phyloP scores from a whole-genome alignment of 2,888 invertebrate genomes.

The Rhagium mordax region DNA sequence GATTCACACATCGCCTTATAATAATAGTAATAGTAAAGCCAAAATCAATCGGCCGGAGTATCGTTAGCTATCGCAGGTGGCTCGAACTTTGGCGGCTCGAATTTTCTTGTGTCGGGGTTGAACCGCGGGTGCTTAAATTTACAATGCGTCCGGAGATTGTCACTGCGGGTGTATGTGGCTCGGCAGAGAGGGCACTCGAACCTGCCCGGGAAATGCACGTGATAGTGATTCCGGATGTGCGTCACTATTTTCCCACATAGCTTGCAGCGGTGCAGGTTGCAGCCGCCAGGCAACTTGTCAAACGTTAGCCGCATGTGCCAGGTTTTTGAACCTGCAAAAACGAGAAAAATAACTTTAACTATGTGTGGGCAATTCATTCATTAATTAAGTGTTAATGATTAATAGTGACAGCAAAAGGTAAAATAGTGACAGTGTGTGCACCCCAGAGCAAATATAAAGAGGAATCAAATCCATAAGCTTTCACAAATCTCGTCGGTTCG shows the following conservation, averaged over 20 bases:
- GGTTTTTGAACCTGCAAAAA: conserved; percentile 93
- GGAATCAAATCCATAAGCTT: conserved; percentile 26
- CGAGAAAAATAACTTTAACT: conserved; percentile 60
- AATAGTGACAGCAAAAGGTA: conserved; percentile 66
- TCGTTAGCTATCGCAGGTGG: conserved; percentile 76
- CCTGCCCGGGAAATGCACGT: conserved; percentile 93
- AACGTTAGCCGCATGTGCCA: conserved; percentile 96
- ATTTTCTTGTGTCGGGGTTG: conserved; percentile 90
- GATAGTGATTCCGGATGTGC: conserved; percentile 95
- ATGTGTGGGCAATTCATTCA: conserved; percentile 27
- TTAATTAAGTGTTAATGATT: conserved; percentile 56
- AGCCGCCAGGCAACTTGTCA: conserved; percentile 93
- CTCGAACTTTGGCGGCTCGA: conserved; percentile 83
- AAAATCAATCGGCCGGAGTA: conserved; percentile 71
- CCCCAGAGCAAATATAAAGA: conserved; percentile 65
- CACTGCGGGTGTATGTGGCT: conserved; percentile 92
- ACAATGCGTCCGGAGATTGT: conserved; percentile 94
- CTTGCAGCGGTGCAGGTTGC: conserved; percentile 95
- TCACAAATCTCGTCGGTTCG: not conserved
- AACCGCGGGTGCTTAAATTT: conserved; percentile 93
- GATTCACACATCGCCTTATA: conserved; percentile 66
- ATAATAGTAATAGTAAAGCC: conserved; percentile 68
- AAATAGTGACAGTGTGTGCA: conserved; percentile 69
- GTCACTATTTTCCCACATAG: conserved; percentile 95
- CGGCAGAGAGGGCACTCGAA: conserved; percentile 94